Evolutionary conservation across 2,797 vertebrate genomes (phyloP).

Genomic region (Sandelia bainsii): DNA sequence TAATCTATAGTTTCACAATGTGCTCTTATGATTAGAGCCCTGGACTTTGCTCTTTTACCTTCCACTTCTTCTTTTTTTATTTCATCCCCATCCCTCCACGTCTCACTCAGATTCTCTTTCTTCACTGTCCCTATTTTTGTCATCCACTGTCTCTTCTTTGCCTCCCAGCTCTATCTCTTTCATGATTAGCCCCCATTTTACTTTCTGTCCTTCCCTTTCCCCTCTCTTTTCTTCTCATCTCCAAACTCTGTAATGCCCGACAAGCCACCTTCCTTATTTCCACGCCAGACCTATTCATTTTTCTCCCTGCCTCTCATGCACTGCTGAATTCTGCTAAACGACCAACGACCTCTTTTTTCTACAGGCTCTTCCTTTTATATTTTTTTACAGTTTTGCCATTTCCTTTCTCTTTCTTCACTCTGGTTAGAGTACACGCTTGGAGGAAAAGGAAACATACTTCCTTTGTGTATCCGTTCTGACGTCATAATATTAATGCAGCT

Average conservation of each 20-base stretch:
- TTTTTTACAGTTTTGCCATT: slow-evolving; percentile 54
- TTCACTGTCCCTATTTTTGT: slow-evolving; percentile 51
- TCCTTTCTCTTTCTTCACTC: slow-evolving; percentile 43
- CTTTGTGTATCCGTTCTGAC: slow-evolving; percentile 35
- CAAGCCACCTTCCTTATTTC: slow-evolving; percentile 67
- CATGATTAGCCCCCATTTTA: slow-evolving; percentile 55
- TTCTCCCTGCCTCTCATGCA: slow-evolving; percentile 62
- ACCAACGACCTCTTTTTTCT: slow-evolving; percentile 56
- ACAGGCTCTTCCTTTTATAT: slow-evolving; percentile 54
- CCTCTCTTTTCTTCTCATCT: slow-evolving; percentile 50
- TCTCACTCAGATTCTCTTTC: slow-evolving; percentile 37
- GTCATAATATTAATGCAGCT: slow-evolving; percentile 34
- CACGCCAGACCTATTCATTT: slow-evolving; percentile 71
- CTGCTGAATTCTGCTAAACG: slow-evolving; percentile 64
- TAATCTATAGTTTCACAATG: slow-evolving; percentile 60
- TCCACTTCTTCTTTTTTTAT: slow-evolving; percentile 22
- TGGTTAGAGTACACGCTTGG: slow-evolving; percentile 46
- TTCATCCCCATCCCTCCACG: slow-evolving; percentile 24
- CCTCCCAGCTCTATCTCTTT: slow-evolving; percentile 56
- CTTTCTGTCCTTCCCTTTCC: slow-evolving; percentile 42
- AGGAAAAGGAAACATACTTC: slow-evolving; percentile 58
- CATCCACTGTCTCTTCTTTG: slow-evolving; percentile 48
- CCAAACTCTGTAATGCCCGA: slow-evolving; percentile 59
- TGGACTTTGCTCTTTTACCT: slow-evolving; percentile 53
- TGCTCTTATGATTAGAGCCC: slow-evolving; percentile 41